phyloP scores from a whole-genome alignment of 2,113 vertebrate genomes.

The Sula dactylatra region DNA sequence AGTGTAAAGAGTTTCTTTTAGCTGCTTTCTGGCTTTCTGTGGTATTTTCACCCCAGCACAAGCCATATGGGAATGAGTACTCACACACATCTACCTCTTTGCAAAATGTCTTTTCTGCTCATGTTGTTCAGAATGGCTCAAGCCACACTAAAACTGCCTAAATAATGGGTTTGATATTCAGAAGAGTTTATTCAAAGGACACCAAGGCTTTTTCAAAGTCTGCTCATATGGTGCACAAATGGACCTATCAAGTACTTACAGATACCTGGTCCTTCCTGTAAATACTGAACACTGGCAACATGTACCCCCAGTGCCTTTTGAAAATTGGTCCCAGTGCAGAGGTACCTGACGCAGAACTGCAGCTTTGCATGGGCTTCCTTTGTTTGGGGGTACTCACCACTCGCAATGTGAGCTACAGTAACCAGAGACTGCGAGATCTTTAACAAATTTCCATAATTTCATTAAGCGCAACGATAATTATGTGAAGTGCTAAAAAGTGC shows the following conservation, averaged over 20 bases:
- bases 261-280: neutral
- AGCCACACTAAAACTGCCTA: neutral
- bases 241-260: neutral
- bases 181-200: neutral
- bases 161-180: neutral
- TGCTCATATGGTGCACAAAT: neutral
- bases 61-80: neutral
- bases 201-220: neutral
- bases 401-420: neutral
- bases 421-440: neutral
- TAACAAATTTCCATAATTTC: conserved; percentile 38
- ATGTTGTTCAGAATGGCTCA: neutral
- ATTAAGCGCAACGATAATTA: neutral
- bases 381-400: neutral
- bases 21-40: neutral
- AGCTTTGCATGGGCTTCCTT: neutral
- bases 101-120: neutral
- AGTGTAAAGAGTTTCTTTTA: neutral
- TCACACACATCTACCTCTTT: neutral
- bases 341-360: neutral
- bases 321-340: neutral
- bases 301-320: neutral
- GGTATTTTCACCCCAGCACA: neutral
- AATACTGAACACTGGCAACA: neutral
- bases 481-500: neutral